A percentile compares a stretch with the other conserved stretches of the same genome.
Evolutionary conservation across 2,113 vertebrate genomes (phyloP).

Genomic region (Datnioides undecimradiatus): DNA sequence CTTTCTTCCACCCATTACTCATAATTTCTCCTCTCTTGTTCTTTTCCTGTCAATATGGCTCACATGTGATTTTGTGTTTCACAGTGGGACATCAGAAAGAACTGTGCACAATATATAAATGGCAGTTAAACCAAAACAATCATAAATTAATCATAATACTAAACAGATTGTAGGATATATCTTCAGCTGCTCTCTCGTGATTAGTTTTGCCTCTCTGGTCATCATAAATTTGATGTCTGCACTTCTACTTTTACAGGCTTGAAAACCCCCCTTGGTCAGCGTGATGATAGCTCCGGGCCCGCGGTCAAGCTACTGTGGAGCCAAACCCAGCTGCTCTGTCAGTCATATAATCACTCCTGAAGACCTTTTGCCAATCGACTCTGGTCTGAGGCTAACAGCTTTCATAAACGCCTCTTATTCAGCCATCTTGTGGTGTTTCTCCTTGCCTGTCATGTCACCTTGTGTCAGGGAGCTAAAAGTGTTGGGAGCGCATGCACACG

Average conservation of each 20-base stretch:
- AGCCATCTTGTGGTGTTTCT: slow-evolving; percentile 53
- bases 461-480: slow-evolving; percentile 14
- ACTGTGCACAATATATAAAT: not conserved
- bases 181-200: slow-evolving; percentile 35
- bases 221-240: slow-evolving; percentile 48
- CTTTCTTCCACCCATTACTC: slow-evolving; percentile 65
- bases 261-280: slow-evolving; percentile 37
- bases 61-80: slow-evolving; percentile 26
- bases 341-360: slow-evolving; percentile 49
- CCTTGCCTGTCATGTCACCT: slow-evolving; percentile 52
- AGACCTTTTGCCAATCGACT: slow-evolving; percentile 30
- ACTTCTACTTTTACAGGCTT: slow-evolving; percentile 40
- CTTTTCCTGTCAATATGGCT: slow-evolving; percentile 36
- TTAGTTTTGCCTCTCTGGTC: slow-evolving; percentile 11
- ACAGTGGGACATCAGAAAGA: slow-evolving; percentile 15
- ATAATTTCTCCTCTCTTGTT: slow-evolving; percentile 58
- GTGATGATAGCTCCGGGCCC: slow-evolving; percentile 65
- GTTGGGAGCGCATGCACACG: not conserved
- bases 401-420: slow-evolving; percentile 63
- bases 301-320: slow-evolving; percentile 60
- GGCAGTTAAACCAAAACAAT: not conserved
- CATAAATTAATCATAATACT: not conserved
- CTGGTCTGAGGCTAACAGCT: slow-evolving; percentile 57
- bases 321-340: slow-evolving; percentile 50
- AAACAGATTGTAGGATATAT: not conserved